Conservation (phyloP, 2,888 invertebrate genomes). For the Agrochola macilenta region DNA sequence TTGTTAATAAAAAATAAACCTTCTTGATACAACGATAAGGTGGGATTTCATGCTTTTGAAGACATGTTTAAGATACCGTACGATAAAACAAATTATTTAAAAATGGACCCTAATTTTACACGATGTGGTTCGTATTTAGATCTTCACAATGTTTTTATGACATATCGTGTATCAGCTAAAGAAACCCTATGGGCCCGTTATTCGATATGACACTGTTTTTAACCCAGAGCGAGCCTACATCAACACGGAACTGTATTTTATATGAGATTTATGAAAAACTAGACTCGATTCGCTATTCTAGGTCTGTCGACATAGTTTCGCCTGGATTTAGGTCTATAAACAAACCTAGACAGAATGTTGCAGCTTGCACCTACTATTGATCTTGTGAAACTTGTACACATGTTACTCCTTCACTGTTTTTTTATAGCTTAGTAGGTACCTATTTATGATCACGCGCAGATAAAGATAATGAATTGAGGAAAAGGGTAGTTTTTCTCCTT, state of each 20-base stretch:
- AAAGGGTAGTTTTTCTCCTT: not conserved
- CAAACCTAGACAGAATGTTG: slow-evolving; percentile 48
- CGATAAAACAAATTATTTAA: not conserved
- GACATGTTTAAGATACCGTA: not conserved
- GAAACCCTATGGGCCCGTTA: slow-evolving; percentile 55
- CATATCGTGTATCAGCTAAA: not conserved
- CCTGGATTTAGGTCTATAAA: slow-evolving; percentile 56
- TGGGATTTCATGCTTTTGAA: slow-evolving; percentile 6
- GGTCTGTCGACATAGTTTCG: slow-evolving; percentile 44
- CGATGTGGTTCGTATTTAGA: slow-evolving; percentile 21
- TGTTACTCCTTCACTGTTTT: slow-evolving; percentile 3
- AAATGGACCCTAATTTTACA: not conserved
- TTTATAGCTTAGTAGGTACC: not conserved
- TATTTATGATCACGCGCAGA: not conserved
- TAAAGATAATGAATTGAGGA: no score
- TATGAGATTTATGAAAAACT: slow-evolving; percentile 57
- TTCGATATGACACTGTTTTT: slow-evolving; percentile 46
- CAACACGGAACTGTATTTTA: slow-evolving; percentile 60
- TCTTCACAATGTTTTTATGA: not conserved
- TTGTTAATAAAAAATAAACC: slow-evolving; percentile 33
- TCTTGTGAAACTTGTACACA: slow-evolving; percentile 18
- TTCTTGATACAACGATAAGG: not conserved
- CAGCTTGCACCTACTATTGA: slow-evolving; percentile 5
- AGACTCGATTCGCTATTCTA: slow-evolving; percentile 37
- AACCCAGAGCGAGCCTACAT: slow-evolving; percentile 7